Evolutionary conservation across 2,113 vertebrate genomes (phyloP).

Genomic region (Anser cygnoides): DNA sequence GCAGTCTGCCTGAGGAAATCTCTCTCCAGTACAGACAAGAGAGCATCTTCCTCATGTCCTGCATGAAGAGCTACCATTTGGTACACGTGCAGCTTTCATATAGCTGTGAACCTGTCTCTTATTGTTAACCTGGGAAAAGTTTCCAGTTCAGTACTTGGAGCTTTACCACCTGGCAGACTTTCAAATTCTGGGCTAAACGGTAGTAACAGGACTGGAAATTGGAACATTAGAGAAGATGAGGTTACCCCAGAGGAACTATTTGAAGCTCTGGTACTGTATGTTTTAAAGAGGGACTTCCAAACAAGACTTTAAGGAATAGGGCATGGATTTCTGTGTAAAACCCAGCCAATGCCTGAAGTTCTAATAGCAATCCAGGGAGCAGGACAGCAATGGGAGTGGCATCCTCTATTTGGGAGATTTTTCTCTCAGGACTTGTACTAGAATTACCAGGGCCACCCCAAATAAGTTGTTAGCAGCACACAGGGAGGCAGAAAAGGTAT

Average conservation of each 20-base stretch:
- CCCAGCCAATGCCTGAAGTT: not conserved
- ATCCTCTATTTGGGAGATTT: not conserved
- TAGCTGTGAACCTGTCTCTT: not conserved
- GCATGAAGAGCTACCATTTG: not conserved
- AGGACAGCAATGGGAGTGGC: not conserved
- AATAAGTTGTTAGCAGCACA: not conserved
- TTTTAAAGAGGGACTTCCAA: not conserved
- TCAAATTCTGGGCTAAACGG: not conserved
- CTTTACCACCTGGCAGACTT: not conserved
- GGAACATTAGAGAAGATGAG: not conserved
- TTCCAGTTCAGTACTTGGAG: not conserved
- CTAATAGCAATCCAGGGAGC: not conserved
- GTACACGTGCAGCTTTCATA: accelerated
- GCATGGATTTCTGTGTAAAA: not conserved
- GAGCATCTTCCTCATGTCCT: not conserved
- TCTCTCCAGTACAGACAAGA: accelerated
- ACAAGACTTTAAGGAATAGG: not conserved
- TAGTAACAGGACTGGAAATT: not conserved
- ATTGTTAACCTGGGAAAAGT: not conserved
- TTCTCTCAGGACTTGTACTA: not conserved
- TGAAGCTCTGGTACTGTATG: not conserved
- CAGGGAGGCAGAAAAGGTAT: not conserved
- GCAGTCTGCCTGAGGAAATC: not conserved
- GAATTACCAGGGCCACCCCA: not conserved
- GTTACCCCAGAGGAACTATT: not conserved